phyloP scores from a whole-genome alignment of 2,888 invertebrate genomes.

The Drosophila quasianomalipes region DNA sequence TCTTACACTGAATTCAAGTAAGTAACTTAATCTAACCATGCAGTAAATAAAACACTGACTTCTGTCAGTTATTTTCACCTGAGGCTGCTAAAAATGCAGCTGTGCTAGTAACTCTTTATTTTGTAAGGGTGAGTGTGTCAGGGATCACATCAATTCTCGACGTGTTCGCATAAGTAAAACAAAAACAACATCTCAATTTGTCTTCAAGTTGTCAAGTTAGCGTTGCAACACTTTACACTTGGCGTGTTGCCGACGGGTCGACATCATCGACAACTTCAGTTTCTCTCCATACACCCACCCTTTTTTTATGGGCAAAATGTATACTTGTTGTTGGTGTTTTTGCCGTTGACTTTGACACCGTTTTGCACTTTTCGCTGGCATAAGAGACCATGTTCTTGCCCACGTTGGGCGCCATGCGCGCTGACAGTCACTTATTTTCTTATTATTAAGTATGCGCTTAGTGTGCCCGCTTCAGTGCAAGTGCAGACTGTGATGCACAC shows the following conservation, averaged over 20 bases:
- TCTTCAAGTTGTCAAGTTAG: constrained; percentile 74
- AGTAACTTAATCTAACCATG: background rate
- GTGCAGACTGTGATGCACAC: constrained; percentile 55
- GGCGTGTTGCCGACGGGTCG: constrained; percentile 41
- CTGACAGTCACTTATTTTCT: constrained; percentile 78
- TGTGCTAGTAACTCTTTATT: background rate
- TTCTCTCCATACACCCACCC: background rate
- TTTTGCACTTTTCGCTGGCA: constrained; percentile 73
- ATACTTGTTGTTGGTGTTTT: constrained; percentile 8
- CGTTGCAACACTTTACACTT: constrained; percentile 61
- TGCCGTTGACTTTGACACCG: constrained; percentile 74
- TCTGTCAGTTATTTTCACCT: constrained; percentile 6
- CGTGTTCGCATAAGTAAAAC: constrained; percentile 14
- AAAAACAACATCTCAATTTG: constrained; percentile 73
- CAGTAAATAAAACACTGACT: constrained; percentile 5
- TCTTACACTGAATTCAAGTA: background rate
- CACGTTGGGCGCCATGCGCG: constrained; percentile 32
- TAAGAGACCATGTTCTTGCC: constrained; percentile 35
- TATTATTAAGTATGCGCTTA: constrained; percentile 80
- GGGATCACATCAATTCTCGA: constrained; percentile 31
- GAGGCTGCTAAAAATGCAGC: constrained; percentile 19
- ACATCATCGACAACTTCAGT: constrained; percentile 39
- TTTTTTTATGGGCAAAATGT: constrained; percentile 30
- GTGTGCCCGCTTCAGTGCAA: constrained; percentile 46
- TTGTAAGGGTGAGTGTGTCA: background rate